Percentiles rank a stretch among this genome's conserved stretches.
These are phyloP conservation scores for Opisthocomus hoazin DNA, from an alignment of 2,113 vertebrate genomes.

Conservation along the genomic window DNA sequence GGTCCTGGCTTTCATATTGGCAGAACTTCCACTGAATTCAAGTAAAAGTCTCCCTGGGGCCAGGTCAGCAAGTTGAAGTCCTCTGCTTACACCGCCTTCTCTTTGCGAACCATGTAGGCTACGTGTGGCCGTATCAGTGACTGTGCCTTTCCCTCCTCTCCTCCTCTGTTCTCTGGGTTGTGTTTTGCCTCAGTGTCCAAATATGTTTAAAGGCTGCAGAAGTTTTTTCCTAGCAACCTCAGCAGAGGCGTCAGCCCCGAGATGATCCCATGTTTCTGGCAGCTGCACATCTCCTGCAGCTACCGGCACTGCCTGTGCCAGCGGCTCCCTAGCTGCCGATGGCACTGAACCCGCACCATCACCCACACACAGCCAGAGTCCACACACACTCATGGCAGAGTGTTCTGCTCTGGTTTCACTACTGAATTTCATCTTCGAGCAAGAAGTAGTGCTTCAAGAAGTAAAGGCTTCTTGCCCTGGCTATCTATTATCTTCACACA, in stretches of 20 bases:
- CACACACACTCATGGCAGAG: fast-evolving
- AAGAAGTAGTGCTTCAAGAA: background rate
- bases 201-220: background rate
- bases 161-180: fast-evolving
- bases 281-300: background rate
- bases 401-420: background rate
- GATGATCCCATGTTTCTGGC: background rate
- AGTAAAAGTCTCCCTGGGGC: background rate
- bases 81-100: background rate
- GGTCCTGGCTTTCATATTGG: background rate
- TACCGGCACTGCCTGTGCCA: fast-evolving
- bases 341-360: background rate
- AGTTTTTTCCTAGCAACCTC: background rate
- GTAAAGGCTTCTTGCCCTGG: background rate
- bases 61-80: background rate
- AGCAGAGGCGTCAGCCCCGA: background rate
- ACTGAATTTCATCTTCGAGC: background rate
- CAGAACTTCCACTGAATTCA: background rate
- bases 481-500: background rate
- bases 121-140: fast-evolving
- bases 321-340: background rate
- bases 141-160: background rate
- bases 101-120: background rate
- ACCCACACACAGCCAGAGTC: background rate
- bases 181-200: background rate